Percentiles rank a stretch among this genome's conserved stretches.
Evolutionary conservation across 2,888 invertebrate genomes (phyloP).

Genomic region (Oscheius myriophilus): DNA sequence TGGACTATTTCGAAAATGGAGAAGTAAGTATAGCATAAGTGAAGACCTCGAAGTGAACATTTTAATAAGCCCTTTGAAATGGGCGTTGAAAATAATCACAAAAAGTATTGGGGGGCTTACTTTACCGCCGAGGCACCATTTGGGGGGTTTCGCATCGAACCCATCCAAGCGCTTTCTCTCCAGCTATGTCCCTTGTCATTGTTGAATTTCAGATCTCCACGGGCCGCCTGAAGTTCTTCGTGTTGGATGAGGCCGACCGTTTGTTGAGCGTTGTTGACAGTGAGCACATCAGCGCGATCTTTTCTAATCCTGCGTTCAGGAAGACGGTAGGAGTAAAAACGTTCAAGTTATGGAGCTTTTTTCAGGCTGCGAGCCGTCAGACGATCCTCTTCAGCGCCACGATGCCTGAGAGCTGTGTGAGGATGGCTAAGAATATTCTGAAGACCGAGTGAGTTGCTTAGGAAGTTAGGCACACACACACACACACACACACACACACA

Average conservation of each 20-base stretch:
- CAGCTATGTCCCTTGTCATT: too few species aligned
- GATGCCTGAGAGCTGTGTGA: slow-evolving; percentile 36
- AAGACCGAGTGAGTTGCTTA: slow-evolving; percentile 11
- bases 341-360: too few species aligned
- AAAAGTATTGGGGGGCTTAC: too few species aligned
- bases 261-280: slow-evolving; percentile 82
- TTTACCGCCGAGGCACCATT: too few species aligned
- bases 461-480: neutral
- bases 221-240: slow-evolving; percentile 77
- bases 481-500: too few species aligned
- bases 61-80: neutral
- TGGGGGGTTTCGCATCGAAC: too few species aligned
- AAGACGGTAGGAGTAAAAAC: too few species aligned
- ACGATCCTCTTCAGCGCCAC: slow-evolving; percentile 59
- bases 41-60: too few species aligned
- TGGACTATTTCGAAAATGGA: slow-evolving; percentile 76
- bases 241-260: slow-evolving; percentile 85
- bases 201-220: slow-evolving; percentile 72
- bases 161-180: too few species aligned
- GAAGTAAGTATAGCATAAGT: neutral
- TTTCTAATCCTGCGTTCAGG: neutral
- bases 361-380: slow-evolving; percentile 27
- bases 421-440: slow-evolving; percentile 31
- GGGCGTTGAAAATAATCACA: too few species aligned
- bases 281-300: slow-evolving; percentile 35